Evolutionary conservation across 2,113 vertebrate species (phyloP), one percentile per base, ranked within the genome.

Genomic region (Polypterus senegalus): DNA sequence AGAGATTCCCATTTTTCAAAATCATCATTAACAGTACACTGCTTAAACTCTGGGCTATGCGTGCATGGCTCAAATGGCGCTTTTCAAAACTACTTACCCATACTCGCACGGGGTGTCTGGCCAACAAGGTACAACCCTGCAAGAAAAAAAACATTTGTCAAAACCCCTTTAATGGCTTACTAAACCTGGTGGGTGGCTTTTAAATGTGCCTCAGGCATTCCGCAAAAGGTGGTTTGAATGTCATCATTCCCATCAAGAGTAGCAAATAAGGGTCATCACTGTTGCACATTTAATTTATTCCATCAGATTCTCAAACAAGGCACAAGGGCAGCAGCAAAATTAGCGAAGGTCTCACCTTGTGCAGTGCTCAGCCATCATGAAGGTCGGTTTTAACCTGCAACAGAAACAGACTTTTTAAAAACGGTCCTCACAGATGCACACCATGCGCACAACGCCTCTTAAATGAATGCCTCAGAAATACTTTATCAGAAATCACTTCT

Each of bases 1-100:
- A 93, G 91, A 96, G 92, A 94, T 94, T 94, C 92, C 92, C 92
- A 92, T 78, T 90, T 73, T 70, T 73, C 67, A 57, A 67, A 64
- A 58, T 86, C 90, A 92, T 91, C 90, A 92, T 61, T 2, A 72
- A 86, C 88, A 89, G 88, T 69, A 80, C 58, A 11, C 27, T 27
- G 27, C 27, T 27, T 27, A 27, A 27, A 27, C 27, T 27, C 27
- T 27, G 27, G 27, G 27, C 2, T 1, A 27, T 27, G 27, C 27
- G 2, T 27, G 27, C 27, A 27, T 2, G 27, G 27, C 27, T 27
- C 27, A 27, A 27, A 2, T 27, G 1, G 2, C 2, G 27, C 27
- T 27, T 27, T 27, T 27, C 27, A 27, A 27, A 27, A 27, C 27
- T 27, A 27, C 27, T 27, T 27, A 27, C 27, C 27, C 27, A 27